Evolutionary conservation across 2,888 invertebrate species (phyloP).

Genomic region (Thymelicus sylvestris): DNA sequence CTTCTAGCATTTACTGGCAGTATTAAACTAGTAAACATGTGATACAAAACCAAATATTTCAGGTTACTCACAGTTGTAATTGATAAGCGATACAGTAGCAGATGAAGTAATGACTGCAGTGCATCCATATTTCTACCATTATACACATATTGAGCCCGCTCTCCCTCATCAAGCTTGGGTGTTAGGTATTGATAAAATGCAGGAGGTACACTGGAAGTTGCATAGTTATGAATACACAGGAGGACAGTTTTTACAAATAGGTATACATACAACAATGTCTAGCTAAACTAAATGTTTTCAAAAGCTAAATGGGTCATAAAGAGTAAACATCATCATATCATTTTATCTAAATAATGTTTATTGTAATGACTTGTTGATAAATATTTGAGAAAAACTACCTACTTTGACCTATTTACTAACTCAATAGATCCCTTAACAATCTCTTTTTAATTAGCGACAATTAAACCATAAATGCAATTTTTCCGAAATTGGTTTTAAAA

Average conservation of each 20-base stretch:
- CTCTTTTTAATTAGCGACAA: no score
- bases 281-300: no score
- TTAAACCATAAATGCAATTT: no score
- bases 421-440: no score
- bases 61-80: conserved; percentile 75
- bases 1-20: not conserved
- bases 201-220: conserved; percentile 87
- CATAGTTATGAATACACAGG: not conserved
- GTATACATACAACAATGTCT: no score
- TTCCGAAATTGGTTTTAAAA: no score
- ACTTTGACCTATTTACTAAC: no score
- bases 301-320: no score
- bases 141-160: conserved; percentile 81
- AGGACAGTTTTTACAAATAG: not conserved
- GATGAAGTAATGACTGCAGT: conserved; percentile 88
- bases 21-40: not conserved
- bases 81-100: conserved; percentile 87
- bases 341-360: no score
- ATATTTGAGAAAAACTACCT: no score
- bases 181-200: conserved; percentile 89
- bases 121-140: conserved; percentile 92
- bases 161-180: conserved; percentile 79
- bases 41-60: not conserved
- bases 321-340: no score
- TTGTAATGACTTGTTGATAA: no score